Percentiles rank a stretch among this genome's conserved stretches.
Conservation (phyloP, 2,888 invertebrate species). For the Cosmorhoe ocellata region DNA sequence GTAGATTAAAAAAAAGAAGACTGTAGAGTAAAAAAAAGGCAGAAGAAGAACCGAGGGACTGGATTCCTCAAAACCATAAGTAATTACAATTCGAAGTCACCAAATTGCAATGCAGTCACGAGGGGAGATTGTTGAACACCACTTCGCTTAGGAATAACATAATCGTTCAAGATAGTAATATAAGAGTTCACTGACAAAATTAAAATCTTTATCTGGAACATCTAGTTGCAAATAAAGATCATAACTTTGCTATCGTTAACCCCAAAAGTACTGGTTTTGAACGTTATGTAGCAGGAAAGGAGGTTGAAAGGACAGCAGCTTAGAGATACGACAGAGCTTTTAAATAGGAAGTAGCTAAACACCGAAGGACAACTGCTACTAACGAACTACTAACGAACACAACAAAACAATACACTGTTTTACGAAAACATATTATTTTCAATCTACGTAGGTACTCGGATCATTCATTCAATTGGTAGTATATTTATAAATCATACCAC, state of each 20-base stretch:
- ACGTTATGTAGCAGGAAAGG: conserved; percentile 46
- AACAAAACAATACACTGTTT: conserved; percentile 27
- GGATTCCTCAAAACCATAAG: conserved; percentile 81
- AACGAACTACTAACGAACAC: conserved; percentile 29
- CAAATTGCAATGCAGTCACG: conserved; percentile 83
- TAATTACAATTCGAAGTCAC: conserved; percentile 82
- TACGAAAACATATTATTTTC: conserved; percentile 22
- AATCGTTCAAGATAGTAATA: conserved; percentile 51
- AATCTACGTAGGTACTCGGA: conserved; percentile 11
- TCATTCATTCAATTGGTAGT: conserved; percentile 5
- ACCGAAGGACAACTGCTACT: conserved; percentile 27
- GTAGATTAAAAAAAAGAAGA: conserved; percentile 19
- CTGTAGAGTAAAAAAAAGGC: conserved; percentile 47
- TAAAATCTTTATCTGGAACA: conserved; percentile 64
- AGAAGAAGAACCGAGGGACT: conserved; percentile 77
- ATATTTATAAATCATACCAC: neutral
- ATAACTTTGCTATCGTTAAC: conserved; percentile 43
- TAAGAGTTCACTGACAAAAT: conserved; percentile 49
- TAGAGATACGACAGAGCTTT: conserved; percentile 32
- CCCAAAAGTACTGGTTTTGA: conserved; percentile 52
- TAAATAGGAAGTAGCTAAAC: conserved; percentile 30
- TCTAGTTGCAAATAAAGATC: conserved; percentile 63
- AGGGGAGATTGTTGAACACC: conserved; percentile 81
- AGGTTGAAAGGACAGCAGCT: conserved; percentile 18
- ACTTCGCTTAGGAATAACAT: conserved; percentile 55